Evolutionary conservation across 1,140 invertebrate species (phyloP).

Genomic region (Drosophila auraria): DNA sequence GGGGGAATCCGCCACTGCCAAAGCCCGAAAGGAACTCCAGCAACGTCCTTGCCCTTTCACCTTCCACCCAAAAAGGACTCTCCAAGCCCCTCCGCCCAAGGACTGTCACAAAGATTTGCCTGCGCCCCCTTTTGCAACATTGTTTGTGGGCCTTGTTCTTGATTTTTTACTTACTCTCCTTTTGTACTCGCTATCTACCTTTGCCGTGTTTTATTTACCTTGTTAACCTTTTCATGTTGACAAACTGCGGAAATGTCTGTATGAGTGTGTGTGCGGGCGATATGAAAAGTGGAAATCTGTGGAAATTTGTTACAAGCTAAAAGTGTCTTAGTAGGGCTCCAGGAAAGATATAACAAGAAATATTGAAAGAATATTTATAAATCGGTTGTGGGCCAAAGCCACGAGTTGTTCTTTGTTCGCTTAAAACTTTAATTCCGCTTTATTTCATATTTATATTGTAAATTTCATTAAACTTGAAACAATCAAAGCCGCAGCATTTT

Average conservation of each 20-base stretch:
- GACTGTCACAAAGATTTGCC: conserved; percentile 47
- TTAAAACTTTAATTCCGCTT: conserved; percentile 17
- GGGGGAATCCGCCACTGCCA: conserved; percentile 12
- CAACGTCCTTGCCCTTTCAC: not conserved
- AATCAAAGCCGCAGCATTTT: conserved; percentile 36
- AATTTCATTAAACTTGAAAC: conserved; percentile 31
- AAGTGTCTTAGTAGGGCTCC: conserved; percentile 42
- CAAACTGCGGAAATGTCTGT: conserved; percentile 57
- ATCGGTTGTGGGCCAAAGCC: conserved; percentile 11
- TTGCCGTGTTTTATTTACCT: conserved; percentile 73
- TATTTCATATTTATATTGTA: conserved; percentile 1
- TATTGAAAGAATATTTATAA: conserved; percentile 24
- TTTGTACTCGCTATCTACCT: conserved; percentile 47
- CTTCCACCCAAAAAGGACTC: not conserved
- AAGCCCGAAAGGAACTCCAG: conserved; percentile 17
- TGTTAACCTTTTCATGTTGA: conserved; percentile 80
- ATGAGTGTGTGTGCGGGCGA: conserved; percentile 18
- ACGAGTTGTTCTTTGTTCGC: not conserved
- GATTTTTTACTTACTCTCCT: conserved; percentile 38
- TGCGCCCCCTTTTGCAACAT: conserved; percentile 51
- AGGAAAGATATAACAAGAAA: conserved; percentile 28
- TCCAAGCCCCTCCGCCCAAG: not conserved
- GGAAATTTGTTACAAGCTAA: conserved; percentile 63
- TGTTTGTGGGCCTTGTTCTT: conserved; percentile 60
- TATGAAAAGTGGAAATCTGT: conserved; percentile 71